phyloP scores from a whole-genome alignment of 37 sponge, comb jelly and placozoan species.

The Beroe forskalii region DNA sequence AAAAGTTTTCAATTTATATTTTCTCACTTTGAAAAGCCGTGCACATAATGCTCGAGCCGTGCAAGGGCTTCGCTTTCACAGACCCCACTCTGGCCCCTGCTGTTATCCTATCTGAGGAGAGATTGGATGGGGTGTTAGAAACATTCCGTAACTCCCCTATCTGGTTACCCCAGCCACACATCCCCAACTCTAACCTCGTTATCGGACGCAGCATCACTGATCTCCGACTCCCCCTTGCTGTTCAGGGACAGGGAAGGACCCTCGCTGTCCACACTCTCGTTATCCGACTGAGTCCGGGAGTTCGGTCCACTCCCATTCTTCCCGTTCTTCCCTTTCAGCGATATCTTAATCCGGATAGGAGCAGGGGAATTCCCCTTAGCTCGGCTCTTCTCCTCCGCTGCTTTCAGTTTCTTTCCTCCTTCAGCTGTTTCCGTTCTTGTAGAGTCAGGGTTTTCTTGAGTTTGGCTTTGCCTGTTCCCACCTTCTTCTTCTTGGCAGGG shows the following conservation, averaged over 20 bases:
- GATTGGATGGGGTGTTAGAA: too few species aligned
- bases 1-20: too few species aligned
- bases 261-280: conserved; percentile 61
- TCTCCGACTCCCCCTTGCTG: conserved; percentile 39
- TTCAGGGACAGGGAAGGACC: neutral
- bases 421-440: conserved; percentile 44
- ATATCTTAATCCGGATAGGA: conserved; percentile 54
- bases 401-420: conserved; percentile 62
- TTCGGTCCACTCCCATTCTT: conserved; percentile 49
- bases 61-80: too few species aligned
- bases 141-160: too few species aligned
- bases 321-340: conserved; percentile 57
- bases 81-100: too few species aligned
- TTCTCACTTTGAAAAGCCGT: too few species aligned
- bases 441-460: conserved; percentile 55
- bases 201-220: conserved; percentile 60
- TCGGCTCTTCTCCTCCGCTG: conserved; percentile 40
- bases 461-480: conserved; percentile 11
- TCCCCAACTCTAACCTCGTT: too few species aligned
- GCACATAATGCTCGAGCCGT: too few species aligned
- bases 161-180: too few species aligned
- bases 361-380: conserved; percentile 53
- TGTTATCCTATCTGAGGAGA: too few species aligned
- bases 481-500: conserved; percentile 16
- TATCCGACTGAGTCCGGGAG: conserved; percentile 21